Evolutionary conservation across 1,140 invertebrate species (phyloP).

Genomic region (Drosophila mayri): DNA sequence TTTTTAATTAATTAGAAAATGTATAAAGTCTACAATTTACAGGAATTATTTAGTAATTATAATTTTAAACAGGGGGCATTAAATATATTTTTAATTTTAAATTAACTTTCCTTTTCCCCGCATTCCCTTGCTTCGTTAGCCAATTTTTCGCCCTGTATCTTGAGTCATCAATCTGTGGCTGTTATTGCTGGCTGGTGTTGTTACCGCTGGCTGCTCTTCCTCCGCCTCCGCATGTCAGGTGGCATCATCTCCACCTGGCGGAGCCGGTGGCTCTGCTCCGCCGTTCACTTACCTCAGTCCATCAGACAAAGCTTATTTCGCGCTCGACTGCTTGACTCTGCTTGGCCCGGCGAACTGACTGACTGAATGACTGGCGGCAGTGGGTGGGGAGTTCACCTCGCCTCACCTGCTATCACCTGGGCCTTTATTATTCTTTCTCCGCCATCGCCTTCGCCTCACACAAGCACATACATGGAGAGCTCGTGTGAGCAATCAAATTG

Average conservation of each 20-base stretch:
- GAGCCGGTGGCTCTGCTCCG: conserved; percentile 29
- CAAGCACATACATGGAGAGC: neutral
- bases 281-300: conserved; percentile 75
- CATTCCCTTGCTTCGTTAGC: neutral
- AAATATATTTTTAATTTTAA: neutral
- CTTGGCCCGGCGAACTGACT: conserved; percentile 23
- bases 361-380: conserved; percentile 16
- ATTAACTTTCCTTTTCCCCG: neutral
- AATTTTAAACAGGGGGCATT: neutral
- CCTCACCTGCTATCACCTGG: conserved; percentile 2
- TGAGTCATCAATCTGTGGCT: conserved; percentile 34
- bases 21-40: no score
- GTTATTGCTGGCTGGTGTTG: conserved; percentile 39
- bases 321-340: conserved; percentile 53
- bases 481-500: conserved; percentile 63
- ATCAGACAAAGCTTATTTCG: conserved; percentile 76
- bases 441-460: conserved; percentile 18
- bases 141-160: conserved; percentile 12
- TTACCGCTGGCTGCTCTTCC: conserved; percentile 46
- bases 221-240: conserved; percentile 47
- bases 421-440: conserved; percentile 38
- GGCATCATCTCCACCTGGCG: conserved; percentile 59
- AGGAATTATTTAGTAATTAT: neutral
- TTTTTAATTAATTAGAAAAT: no score
- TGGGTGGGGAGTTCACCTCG: neutral